Evolutionary conservation across 2,888 invertebrate species (phyloP), one percentile per base, ranked within the genome.

Genomic region (Emmelina monodactyla): DNA sequence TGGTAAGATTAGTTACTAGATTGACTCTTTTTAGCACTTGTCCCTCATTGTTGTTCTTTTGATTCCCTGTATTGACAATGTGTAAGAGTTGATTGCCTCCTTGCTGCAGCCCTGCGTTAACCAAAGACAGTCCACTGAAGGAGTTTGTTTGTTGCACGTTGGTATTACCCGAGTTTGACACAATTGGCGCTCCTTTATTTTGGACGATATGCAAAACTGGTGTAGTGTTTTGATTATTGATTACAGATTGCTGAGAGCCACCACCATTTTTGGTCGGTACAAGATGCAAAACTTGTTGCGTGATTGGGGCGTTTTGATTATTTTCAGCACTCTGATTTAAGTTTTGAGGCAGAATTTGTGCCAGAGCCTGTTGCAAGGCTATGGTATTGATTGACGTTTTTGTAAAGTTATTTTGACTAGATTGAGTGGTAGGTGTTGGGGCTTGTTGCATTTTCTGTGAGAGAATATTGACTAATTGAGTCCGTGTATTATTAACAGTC

Each of bases 381-480:
- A 76, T 60, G 1, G 79, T 62, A 42, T 65, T 76, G 16, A 80
- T 72, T 6, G 72, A 50, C 13, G 73, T 54, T 49, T 76, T 80
- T n/a, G 67, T 42, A 43, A 56, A 73, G 37, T 54, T 61, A 37
- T 55, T 70, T 16, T 58, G 40, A 3, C 58, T 37, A 22, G 54
- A 44, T 45, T 59, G 62, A 6, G 48, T 37, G n/a, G 51, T 36
- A 16, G 44, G 49, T n/a, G 51, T 45, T 11, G 48, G 37, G 3
- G 54, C 54, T 39, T 81, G 71, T 19, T 73, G 62, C 16, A 78
- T 58, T 50, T 83, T 83, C 45, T 83, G 81, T 1, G 82, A 75
- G 16, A 84, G 50, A 32, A 83, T 75, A 50, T 82, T 82, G 2
- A 80, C 82, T n/a, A n/a, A n/a, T 30, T 83, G 53, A 12, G 82